These are phyloP conservation scores for Zaprionus taronus DNA, from an alignment of 1,140 invertebrate species.

Conservation along the genomic window DNA sequence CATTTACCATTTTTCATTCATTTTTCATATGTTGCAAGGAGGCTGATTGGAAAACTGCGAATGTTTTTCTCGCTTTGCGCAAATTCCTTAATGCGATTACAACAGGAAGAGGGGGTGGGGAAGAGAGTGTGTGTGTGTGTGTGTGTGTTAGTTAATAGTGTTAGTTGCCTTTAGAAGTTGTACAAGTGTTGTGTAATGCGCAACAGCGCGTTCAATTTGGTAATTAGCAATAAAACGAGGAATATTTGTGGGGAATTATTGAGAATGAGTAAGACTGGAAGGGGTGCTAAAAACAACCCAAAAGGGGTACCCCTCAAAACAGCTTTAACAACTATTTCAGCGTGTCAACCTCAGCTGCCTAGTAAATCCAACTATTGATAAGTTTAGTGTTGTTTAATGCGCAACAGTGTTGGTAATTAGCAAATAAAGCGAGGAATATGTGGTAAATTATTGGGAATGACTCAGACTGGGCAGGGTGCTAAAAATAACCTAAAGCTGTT, in stretches of 20 bases:
- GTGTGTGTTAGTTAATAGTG: not conserved
- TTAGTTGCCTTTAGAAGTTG: conserved; percentile 40
- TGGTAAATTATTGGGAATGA: not conserved
- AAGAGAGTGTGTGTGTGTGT: not conserved
- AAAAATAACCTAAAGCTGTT: not conserved
- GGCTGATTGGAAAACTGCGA: conserved; percentile 35
- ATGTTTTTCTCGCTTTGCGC: conserved; percentile 22
- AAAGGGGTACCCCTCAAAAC: not conserved
- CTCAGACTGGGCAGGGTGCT: not conserved
- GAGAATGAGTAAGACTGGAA: not conserved
- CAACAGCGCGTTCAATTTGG: conserved; percentile 17
- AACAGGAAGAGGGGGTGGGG: conserved; percentile 1
- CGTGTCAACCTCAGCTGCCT: not conserved
- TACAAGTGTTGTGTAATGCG: conserved; percentile 37
- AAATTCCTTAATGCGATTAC: conserved; percentile 58
- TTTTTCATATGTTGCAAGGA: conserved; percentile 33
- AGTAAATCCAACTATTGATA: not conserved
- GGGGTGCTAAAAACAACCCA: not conserved
- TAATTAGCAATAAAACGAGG: conserved; percentile 18
- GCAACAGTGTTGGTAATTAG: too few relatives aligned
- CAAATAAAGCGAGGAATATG: conserved; percentile 7
- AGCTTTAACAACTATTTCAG: too few relatives aligned
- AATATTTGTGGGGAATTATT: not conserved
- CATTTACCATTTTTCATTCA: conserved; percentile 9
- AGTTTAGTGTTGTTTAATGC: not conserved